Percentiles rank a stretch among this genome's conserved stretches.
Conservation (phyloP, 2,888 invertebrate genomes). For the Arctia plantaginis region DNA sequence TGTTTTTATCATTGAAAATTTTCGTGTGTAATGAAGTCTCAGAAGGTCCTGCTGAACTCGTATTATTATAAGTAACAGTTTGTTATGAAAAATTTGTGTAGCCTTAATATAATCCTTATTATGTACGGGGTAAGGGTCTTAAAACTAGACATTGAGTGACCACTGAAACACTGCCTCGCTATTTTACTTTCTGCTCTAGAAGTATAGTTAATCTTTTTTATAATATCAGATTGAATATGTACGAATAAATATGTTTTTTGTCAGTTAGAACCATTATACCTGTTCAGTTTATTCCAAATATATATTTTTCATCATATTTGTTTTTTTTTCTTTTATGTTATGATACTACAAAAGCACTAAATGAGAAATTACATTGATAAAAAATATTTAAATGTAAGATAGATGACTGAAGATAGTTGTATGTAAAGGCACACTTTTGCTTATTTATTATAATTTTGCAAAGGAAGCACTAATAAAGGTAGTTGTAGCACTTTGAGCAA, state of each 20-base stretch:
- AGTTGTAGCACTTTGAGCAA: too few relatives aligned
- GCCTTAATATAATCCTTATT: conserved; percentile 46
- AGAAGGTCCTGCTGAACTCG: conserved; percentile 32
- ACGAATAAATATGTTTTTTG: conserved; percentile 15
- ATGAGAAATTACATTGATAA: too few relatives aligned
- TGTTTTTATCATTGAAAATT: background rate
- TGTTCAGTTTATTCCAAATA: conserved; percentile 22
- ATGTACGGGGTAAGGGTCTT: conserved; percentile 36
- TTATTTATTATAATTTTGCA: too few relatives aligned
- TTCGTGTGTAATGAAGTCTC: background rate
- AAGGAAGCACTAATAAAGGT: too few relatives aligned
- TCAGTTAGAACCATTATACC: conserved; percentile 10
- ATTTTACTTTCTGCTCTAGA: background rate
- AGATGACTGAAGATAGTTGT: too few relatives aligned
- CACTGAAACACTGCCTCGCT: background rate
- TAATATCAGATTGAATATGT: conserved; percentile 8
- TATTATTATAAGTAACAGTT: conserved; percentile 30
- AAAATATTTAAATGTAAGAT: too few relatives aligned
- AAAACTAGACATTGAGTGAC: background rate
- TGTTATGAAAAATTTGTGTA: conserved; percentile 40
- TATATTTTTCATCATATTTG: conserved; percentile 20
- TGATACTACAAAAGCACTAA: background rate
- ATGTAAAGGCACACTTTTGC: too few relatives aligned
- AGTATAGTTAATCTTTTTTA: conserved; percentile 1
- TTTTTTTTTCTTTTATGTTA: conserved; percentile 2